Evolutionary conservation across 2,888 invertebrate genomes (phyloP).

Genomic region (Dascillus cervinus): DNA sequence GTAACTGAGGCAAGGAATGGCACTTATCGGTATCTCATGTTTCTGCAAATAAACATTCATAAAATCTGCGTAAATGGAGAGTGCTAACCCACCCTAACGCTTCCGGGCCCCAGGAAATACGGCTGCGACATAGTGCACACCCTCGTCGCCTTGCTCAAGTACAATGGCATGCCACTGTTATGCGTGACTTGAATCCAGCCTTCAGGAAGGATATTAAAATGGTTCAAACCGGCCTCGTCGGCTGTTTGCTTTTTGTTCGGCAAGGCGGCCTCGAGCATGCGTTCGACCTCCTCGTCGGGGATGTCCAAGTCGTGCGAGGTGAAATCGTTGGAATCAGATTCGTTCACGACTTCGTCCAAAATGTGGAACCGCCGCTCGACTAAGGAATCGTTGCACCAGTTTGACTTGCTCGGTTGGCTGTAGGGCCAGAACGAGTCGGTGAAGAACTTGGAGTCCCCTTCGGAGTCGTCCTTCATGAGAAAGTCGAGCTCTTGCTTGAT

Average conservation of each 20-base stretch:
- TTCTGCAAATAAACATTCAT: too few species aligned
- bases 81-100: slow-evolving; percentile 72
- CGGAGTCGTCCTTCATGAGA: too few species aligned
- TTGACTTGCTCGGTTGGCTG: slow-evolving; percentile 6
- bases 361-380: slow-evolving; percentile 54
- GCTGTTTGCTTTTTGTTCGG: slow-evolving; percentile 42
- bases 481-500: too few species aligned
- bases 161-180: slow-evolving; percentile 93
- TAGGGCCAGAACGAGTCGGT: neutral
- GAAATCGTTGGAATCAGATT: slow-evolving; percentile 39
- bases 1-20: slow-evolving; percentile 91
- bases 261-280: slow-evolving; percentile 73
- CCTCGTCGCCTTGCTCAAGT: slow-evolving; percentile 78
- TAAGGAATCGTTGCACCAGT: too few species aligned
- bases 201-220: slow-evolving; percentile 92
- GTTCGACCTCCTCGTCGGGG: slow-evolving; percentile 77
- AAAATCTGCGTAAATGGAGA: too few species aligned
- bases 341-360: slow-evolving; percentile 53
- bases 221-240: slow-evolving; percentile 55
- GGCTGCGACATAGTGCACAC: slow-evolving; percentile 91
- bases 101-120: slow-evolving; percentile 90
- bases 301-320: slow-evolving; percentile 54
- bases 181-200: slow-evolving; percentile 96
- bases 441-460: too few species aligned
- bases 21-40: slow-evolving; percentile 91